Base-by-base conservation (phyloP, 2,113 vertebrate species). In the Catagonus wagneri region DNA sequence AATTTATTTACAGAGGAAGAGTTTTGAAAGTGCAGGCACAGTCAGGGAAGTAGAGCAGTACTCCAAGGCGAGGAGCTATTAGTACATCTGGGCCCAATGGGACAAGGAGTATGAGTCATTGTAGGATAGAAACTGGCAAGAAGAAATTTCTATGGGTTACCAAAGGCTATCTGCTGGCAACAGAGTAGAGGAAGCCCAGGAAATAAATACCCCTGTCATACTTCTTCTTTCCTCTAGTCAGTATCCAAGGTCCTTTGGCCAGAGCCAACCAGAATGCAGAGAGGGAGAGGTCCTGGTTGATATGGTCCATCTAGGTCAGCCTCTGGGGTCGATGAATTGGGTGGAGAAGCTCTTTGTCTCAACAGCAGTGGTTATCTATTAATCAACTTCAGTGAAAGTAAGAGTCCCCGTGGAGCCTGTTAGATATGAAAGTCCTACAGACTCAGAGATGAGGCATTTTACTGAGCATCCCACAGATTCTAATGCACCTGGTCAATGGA, bases 181-280 rank as follows among this genome's bases (percentile, higher is more conserved):
- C 22, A 58, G 0, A 50, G 68, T 36, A 66, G 36, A 50, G 8
- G 36, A 68, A 65, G 29, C 32, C 76, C 61, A 80, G 54, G n/a
- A 81, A 87, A 81, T 69, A 39, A 96, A 89, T 65, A 66, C 3
- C 19, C 94, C 32, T 3, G 2, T 83, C 60, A 66, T 63, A 44
- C 32, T 61, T 68, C 34, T 68, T 11, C 44, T 50, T 94, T 79
- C 36, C 52, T 80, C 39, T 17, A 15, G 34, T 71, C 52, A 87
- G 15, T 36, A 71, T 19, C 39, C 44, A 71, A 10, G 58, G 11
- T 12, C 27, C 25, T 34, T 0, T 52, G 36, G 32, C 17, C 68
- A 89, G 50, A 88, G 20, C 23, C n/a, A 94, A 68, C 11, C 29
- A 52, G 68, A 94, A 94, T 9, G 17, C 52, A 94, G 65, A 69